These are phyloP conservation scores for Lycopodina hypogea DNA, from an alignment of 37 sponge, comb jelly and placozoan species.

Conservation along the genomic window DNA sequence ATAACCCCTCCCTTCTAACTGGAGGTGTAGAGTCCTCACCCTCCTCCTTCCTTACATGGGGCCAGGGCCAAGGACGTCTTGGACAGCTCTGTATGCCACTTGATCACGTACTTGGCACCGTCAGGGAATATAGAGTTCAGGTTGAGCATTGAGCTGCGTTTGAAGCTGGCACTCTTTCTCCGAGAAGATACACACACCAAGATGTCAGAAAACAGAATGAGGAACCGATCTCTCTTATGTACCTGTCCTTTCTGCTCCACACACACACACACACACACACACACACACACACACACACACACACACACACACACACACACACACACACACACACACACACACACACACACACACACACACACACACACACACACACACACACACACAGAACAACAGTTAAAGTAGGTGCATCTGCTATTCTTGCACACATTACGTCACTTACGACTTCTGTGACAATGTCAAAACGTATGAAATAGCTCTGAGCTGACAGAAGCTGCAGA, in stretches of 20 bases:
- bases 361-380: too few relatives aligned
- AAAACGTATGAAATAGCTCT: conserved; percentile 47
- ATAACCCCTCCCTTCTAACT: too few relatives aligned
- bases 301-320: neutral
- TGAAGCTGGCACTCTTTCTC: conserved; percentile 57
- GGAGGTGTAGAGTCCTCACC: too few relatives aligned
- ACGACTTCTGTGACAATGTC: conserved; percentile 74
- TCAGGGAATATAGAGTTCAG: conserved; percentile 34
- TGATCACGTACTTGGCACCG: conserved; percentile 49
- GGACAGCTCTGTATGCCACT: conserved; percentile 50
- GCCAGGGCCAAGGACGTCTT: conserved; percentile 29
- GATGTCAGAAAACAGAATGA: conserved; percentile 66
- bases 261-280: neutral
- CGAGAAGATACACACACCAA: conserved; percentile 65
- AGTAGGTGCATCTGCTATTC: too few relatives aligned
- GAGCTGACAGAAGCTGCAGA: conserved; percentile 41
- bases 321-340: too few relatives aligned
- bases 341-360: too few relatives aligned
- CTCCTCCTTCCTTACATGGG: conserved; percentile 34
- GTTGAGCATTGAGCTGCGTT: conserved; percentile 39
- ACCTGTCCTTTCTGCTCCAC: conserved; percentile 38
- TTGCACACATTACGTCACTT: too few relatives aligned
- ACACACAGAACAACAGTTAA: too few relatives aligned
- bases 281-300: conserved; percentile 16
- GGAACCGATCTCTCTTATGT: conserved; percentile 65